Base-by-base conservation (phyloP, 2,113 vertebrate species). In the Acrocephalus kingi region DNA sequence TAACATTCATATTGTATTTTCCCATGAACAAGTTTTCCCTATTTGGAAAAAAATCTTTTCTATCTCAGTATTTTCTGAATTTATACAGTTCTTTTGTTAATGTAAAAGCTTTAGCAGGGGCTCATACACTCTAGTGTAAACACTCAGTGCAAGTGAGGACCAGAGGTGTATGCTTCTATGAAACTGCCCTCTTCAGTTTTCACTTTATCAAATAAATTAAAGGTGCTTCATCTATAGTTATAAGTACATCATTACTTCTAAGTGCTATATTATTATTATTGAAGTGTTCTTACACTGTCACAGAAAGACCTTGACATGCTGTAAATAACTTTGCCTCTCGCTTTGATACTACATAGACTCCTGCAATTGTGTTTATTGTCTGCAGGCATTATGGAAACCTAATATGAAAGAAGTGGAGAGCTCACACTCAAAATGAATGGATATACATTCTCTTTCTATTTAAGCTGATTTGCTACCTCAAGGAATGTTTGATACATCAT, bases 151-250 rank as follows among this genome's bases (percentile, higher is more conserved):
- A 83, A 73, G 94, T 90, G 79, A 95, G 96, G 97, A 97, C 97
- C 96, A 96, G 96, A 96, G 97, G 97, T 97, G 83, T 92, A 66
- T 43, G 86, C 91, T 95, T 97, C 95, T 90, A 55, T 27, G 61
- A 95, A 97, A 96, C 95, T 97, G 97, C 96, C 98, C 97, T 97
- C 98, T 98, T 97, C 97, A 98, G 96, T 97, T 97, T 95, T 94
- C 96, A 94, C 97, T 96, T 98, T 98, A 97, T 97, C 95, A 87
- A 95, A 96, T 97, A 97, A 96, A 97, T 97, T 92, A 94, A 94
- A 96, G 93, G 97, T 79, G 75, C 83, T 97, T 92, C 88, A 77
- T 90, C 91, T 78, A 74, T 84, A 92, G 96, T 69, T 96, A 80
- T 94, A 94, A 97, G 98, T 84, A 89, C 94, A 93, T 97, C 97